Evolutionary conservation across 2,888 invertebrate genomes (phyloP).

Genomic region (Cheilosia variabilis): DNA sequence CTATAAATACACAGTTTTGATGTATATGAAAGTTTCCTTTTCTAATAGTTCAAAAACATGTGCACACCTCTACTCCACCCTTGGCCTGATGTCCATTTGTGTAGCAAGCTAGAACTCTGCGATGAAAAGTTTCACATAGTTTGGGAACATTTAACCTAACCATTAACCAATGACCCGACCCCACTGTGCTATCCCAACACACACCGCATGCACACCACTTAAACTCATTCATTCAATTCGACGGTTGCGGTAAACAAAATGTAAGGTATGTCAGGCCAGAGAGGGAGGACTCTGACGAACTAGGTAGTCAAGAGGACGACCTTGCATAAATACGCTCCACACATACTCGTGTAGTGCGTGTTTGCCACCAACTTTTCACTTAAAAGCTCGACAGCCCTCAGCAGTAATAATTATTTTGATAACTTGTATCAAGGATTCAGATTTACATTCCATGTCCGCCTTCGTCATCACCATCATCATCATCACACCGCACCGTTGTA

Average conservation of each 20-base stretch:
- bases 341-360: slow-evolving; percentile 10
- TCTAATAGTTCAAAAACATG: too few species aligned
- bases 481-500: neutral
- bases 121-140: too few species aligned
- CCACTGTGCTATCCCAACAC: slow-evolving; percentile 10
- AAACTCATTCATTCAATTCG: slow-evolving; percentile 36
- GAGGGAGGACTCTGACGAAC: neutral
- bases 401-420: slow-evolving; percentile 72
- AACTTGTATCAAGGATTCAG: slow-evolving; percentile 71
- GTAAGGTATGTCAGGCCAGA: slow-evolving; percentile 19
- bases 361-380: slow-evolving; percentile 71
- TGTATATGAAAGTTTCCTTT: too few species aligned
- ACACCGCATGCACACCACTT: slow-evolving; percentile 9
- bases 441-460: slow-evolving; percentile 51
- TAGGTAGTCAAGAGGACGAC: slow-evolving; percentile 25
- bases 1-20: too few species aligned
- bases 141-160: too few species aligned
- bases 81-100: too few species aligned
- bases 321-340: slow-evolving; percentile 2
- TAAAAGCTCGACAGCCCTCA: slow-evolving; percentile 64
- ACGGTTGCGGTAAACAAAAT: slow-evolving; percentile 18
- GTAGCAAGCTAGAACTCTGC: too few species aligned
- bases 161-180: neutral
- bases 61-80: too few species aligned
- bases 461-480: slow-evolving; percentile 3